Evolutionary conservation across 2,797 vertebrate genomes (phyloP).

Genomic region (Pagetopsis macropterus): DNA sequence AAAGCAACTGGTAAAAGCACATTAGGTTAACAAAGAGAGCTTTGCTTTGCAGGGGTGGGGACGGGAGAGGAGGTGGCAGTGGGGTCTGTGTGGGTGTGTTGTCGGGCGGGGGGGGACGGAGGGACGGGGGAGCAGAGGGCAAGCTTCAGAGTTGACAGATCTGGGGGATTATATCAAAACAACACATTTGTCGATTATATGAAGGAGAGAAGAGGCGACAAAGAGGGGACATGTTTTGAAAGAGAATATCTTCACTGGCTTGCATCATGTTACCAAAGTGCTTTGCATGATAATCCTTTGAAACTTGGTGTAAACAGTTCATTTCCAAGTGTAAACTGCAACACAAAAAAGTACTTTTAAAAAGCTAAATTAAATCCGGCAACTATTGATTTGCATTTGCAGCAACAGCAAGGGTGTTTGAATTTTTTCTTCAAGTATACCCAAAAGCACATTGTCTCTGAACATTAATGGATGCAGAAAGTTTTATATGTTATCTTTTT

Average conservation of each 20-base stretch:
- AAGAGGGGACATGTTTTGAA: conserved; percentile 48
- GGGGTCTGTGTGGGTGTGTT: conserved; percentile 76
- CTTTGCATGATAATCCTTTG: conserved; percentile 20
- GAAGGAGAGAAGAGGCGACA: conserved; percentile 54
- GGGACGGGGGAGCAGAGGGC: conserved; percentile 68
- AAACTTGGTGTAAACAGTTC: conserved; percentile 2
- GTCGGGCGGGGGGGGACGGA: conserved; percentile 36
- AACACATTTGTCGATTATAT: conserved; percentile 71
- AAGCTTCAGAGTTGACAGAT: conserved; percentile 78
- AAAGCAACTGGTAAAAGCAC: conserved; percentile 89
- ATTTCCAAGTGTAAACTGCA: background rate
- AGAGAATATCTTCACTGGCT: conserved; percentile 47
- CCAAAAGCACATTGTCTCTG: background rate
- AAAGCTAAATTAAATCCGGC: background rate
- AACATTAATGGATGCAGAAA: background rate
- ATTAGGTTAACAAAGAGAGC: conserved; percentile 87
- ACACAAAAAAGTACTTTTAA: background rate
- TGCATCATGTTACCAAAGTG: conserved; percentile 16
- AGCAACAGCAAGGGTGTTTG: background rate
- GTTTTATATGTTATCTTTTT: background rate
- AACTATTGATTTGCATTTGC: conserved; percentile 8
- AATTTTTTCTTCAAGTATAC: background rate
- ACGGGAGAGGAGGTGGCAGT: conserved; percentile 71
- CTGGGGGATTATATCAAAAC: conserved; percentile 78
- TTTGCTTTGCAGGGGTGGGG: conserved; percentile 79